These are phyloP conservation scores for Pyrrhosoma nymphula DNA, from an alignment of 2,888 invertebrate species.

Conservation along the genomic window DNA sequence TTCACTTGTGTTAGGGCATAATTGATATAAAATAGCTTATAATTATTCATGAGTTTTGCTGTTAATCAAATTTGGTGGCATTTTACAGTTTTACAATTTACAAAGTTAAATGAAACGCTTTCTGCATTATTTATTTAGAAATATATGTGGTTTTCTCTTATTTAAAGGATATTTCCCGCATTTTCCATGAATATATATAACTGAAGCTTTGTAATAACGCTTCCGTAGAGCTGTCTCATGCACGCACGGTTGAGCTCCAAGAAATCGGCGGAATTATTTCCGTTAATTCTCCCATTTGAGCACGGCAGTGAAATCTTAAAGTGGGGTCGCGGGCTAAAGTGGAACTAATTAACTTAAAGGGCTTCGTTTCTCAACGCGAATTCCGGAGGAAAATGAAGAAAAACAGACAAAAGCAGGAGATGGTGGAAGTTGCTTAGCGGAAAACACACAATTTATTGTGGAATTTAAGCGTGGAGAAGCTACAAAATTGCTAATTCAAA, in stretches of 20 bases:
- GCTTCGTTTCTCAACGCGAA: neutral
- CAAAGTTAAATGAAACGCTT: too few species aligned
- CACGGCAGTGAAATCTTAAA: neutral
- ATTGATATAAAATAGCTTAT: too few species aligned
- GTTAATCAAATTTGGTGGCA: too few species aligned
- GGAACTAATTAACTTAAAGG: neutral
- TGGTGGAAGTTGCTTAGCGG: neutral
- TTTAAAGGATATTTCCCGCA: too few species aligned
- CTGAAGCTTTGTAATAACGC: too few species aligned
- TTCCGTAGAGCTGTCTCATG: neutral
- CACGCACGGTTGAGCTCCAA: neutral
- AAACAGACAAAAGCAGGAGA: neutral
- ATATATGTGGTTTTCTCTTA: too few species aligned
- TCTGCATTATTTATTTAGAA: too few species aligned
- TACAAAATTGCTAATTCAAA: neutral
- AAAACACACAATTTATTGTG: neutral
- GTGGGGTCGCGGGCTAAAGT: neutral
- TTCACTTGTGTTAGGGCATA: too few species aligned
- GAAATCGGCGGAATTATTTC: neutral
- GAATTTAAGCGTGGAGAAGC: neutral
- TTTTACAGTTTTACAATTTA: too few species aligned
- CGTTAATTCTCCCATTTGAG: neutral
- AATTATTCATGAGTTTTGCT: too few species aligned
- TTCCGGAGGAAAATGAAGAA: neutral
- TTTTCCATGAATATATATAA: too few species aligned